These are phyloP conservation scores for Abramis brama DNA, from an alignment of 2,113 vertebrate genomes.

Conservation along the genomic window DNA sequence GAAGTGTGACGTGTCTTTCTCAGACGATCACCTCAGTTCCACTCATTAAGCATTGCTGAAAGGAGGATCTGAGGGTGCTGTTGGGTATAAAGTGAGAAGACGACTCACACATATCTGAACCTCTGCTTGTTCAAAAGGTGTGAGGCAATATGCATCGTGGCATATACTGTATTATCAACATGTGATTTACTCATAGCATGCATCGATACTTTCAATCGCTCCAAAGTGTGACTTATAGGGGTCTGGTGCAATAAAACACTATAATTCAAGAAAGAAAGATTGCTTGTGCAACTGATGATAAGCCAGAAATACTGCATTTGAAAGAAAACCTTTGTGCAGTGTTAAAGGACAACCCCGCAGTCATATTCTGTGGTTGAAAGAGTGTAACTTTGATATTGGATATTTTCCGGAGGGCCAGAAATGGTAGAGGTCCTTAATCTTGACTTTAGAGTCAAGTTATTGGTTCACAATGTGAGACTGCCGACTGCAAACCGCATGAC, in stretches of 20 bases:
- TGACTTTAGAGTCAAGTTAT: slow-evolving; percentile 4
- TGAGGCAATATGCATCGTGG: neutral
- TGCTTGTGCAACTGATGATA: neutral
- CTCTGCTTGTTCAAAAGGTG: neutral
- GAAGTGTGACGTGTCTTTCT: neutral
- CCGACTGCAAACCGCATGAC: neutral
- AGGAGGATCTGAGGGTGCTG: neutral
- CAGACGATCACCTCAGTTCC: neutral
- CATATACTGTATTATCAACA: neutral
- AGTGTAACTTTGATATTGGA: slow-evolving; percentile 18
- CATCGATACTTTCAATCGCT: neutral
- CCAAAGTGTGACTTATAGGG: neutral
- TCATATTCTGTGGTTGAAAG: neutral
- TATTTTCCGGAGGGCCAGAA: neutral
- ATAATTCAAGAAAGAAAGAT: neutral
- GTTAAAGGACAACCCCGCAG: neutral
- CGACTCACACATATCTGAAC: neutral
- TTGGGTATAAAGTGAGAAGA: neutral
- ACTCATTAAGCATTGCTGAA: neutral
- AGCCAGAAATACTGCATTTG: neutral
- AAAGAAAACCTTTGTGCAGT: neutral
- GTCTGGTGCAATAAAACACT: neutral
- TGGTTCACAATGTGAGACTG: slow-evolving; percentile 7
- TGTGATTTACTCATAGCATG: neutral
- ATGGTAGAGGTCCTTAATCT: slow-evolving; percentile 1